Evolutionary conservation across 92 coral and sea anemone species (phyloP), one percentile per base, ranked within the genome.

Genomic region (Phenganax stokvisi): DNA sequence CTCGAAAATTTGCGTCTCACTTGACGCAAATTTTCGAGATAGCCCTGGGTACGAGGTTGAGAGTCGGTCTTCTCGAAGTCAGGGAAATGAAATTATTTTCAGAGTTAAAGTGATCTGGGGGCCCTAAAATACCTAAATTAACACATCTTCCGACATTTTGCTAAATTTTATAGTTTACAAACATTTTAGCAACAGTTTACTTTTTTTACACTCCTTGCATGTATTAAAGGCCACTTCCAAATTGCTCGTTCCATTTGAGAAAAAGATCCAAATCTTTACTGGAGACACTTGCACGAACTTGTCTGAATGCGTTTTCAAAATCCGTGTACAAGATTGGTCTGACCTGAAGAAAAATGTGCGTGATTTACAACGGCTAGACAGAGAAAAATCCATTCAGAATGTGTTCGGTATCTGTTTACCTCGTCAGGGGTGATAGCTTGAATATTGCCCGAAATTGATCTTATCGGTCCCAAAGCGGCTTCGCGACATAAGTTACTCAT

Each of bases 211-310:
- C 8, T n/a, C 12, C 54, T 47, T 28, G 51, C 8, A n/a, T 54
- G 57, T 31, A 6, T 77, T 52, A 79, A 54, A 20, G 62, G 52
- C 98, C 97, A 77, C 98, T 94, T 44, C 98, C 98, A 80, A 85
- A 94, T 56, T 90, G 83, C 51, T 84, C 88, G 54, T 94, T 94
- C 98, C 98, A 94, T 54, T 92, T 86, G 7, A 88, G 84, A 85
- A 88, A 94, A 51, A 89, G 82, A 55, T 90, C 85, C 76, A 94
- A 84, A 75, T 94, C 98, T 86, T 89, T 87, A 56, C 82, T 81
- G 7, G 98, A 94, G 12, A 94, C 98, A 76, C 98, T 94, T 29
- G 98, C 97, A 44, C 98, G 98, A 27, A 94, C 98, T 87, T 94
- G 98, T 44, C 81, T 82, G 58, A 94, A 84, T 10, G 98, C 98